Conservation (phyloP, 2,888 invertebrate genomes). For the Philhelius pedissequus region DNA sequence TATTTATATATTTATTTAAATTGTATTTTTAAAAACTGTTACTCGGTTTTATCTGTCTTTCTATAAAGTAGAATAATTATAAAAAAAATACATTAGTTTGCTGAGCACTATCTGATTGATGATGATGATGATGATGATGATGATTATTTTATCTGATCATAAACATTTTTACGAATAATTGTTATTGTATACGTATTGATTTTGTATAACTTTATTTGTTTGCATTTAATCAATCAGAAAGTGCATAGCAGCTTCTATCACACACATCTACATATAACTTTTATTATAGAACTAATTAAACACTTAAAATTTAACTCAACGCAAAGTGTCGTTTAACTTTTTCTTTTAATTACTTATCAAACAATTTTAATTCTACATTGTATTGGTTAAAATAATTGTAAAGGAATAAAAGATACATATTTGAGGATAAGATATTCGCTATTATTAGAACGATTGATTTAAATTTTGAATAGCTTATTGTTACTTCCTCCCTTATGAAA, state of each 20-base stretch:
- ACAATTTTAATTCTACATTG: background rate
- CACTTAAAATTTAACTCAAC: constrained; percentile 19
- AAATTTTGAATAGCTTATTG: constrained; percentile 21
- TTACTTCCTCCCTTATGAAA: background rate
- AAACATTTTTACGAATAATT: no score
- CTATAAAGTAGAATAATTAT: constrained; percentile 8
- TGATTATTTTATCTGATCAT: no score
- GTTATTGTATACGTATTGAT: no score
- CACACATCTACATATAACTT: constrained; percentile 21
- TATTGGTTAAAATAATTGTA: background rate
- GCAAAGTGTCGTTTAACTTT: constrained; percentile 20
- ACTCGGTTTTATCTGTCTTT: constrained; percentile 41
- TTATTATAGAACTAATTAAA: constrained; percentile 16
- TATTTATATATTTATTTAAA: background rate
- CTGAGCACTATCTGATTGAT: constrained; percentile 50
- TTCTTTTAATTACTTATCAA: background rate
- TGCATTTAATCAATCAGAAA: constrained; percentile 33
- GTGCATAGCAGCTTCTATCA: constrained; percentile 25
- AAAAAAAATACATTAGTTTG: constrained; percentile 14
- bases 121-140: no score
- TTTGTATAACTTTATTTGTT: no score
- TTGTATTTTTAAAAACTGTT: background rate
- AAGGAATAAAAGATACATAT: constrained; percentile 41
- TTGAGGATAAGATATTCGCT: constrained; percentile 26
- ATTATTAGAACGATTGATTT: constrained; percentile 15